Conservation (phyloP, 2,888 invertebrate species). For the Drosophila suboccidentalis region DNA sequence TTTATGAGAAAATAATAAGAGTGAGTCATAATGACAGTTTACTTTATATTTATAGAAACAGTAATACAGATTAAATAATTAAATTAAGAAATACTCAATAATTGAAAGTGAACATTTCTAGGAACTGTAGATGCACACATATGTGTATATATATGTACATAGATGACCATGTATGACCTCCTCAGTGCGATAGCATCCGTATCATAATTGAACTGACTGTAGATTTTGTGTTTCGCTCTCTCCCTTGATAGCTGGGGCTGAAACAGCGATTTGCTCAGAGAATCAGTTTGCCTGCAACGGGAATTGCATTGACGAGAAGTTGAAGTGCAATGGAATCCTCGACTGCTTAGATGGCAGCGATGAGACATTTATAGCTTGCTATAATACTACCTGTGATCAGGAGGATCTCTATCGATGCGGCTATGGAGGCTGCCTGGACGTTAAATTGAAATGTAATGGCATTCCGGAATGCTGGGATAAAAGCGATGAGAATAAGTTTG, state of each 20-base stretch:
- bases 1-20: no score
- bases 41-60: background rate
- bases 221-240: background rate
- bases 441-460: slow-evolving; percentile 7
- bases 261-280: background rate
- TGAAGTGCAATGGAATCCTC: slow-evolving; percentile 30
- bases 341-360: slow-evolving; percentile 42
- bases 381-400: slow-evolving; percentile 1
- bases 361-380: slow-evolving; percentile 34
- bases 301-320: background rate
- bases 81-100: background rate
- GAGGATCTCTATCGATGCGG: slow-evolving; percentile 22
- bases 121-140: no score
- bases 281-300: slow-evolving; percentile 6
- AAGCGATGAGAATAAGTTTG: slow-evolving; percentile 38
- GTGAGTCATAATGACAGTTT: background rate
- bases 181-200: background rate
- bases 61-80: background rate
- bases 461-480: slow-evolving; percentile 32
- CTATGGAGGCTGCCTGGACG: slow-evolving; percentile 48
- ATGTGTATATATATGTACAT: background rate
- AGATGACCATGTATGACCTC: background rate
- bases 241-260: background rate
- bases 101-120: background rate
- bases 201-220: background rate